A percentile compares a stretch with the other conserved stretches of the same genome.
phyloP scores from a whole-genome alignment of 1,140 invertebrate genomes.

The Drosophila sp. region DNA sequence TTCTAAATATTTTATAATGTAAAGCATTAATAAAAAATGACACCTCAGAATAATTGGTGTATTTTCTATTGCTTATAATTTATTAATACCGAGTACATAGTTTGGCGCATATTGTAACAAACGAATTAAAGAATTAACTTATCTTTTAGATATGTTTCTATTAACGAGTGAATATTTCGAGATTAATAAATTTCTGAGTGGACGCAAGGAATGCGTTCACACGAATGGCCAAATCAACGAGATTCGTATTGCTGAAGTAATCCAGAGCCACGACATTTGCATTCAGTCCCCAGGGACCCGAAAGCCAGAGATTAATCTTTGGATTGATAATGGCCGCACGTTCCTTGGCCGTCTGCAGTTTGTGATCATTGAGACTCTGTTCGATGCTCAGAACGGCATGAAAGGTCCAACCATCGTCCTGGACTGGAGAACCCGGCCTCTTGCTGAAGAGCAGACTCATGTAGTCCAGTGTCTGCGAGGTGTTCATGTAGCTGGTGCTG shows the following conservation, averaged over 20 bases:
- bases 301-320: slow-evolving; percentile 68
- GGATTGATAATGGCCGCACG: slow-evolving; percentile 70
- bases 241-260: slow-evolving; percentile 87
- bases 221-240: slow-evolving; percentile 86
- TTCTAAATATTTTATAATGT: background rate
- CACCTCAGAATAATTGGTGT: no score
- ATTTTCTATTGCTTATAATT: background rate
- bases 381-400: slow-evolving; percentile 67
- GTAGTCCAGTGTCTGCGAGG: slow-evolving; percentile 67
- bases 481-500: slow-evolving; percentile 72
- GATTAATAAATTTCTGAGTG: slow-evolving; percentile 61
- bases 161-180: slow-evolving; percentile 58
- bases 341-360: slow-evolving; percentile 70
- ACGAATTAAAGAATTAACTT: no score
- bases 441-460: slow-evolving; percentile 77
- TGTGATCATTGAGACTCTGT: slow-evolving; percentile 65
- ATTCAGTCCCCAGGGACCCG: slow-evolving; percentile 85
- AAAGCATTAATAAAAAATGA: slow-evolving; percentile 2
- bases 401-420: slow-evolving; percentile 79
- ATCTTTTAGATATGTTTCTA: background rate
- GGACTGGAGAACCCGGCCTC: slow-evolving; percentile 62
- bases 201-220: slow-evolving; percentile 63
- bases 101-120: background rate
- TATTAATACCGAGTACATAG: background rate
- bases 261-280: slow-evolving; percentile 87